These are phyloP conservation scores for Amazona ochrocephala DNA, from an alignment of 2,797 vertebrate species.

Conservation along the genomic window DNA sequence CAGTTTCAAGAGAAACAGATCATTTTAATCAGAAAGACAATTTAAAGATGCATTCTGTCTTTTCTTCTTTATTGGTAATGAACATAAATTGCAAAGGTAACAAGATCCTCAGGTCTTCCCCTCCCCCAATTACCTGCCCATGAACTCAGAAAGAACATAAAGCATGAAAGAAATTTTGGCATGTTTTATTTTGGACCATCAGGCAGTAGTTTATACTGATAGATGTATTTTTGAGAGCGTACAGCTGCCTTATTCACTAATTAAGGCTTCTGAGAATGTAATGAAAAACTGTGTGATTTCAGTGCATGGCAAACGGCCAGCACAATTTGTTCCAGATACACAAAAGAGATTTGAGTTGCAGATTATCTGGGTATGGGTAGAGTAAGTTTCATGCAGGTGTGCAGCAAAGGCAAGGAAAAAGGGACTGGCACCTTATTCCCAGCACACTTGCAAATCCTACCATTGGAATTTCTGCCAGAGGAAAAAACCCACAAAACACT, in stretches of 20 bases:
- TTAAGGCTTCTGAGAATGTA: slow-evolving; percentile 64
- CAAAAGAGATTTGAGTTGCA: slow-evolving; percentile 64
- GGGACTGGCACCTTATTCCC: not conserved
- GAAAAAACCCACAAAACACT: not conserved
- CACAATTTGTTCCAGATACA: slow-evolving; percentile 69
- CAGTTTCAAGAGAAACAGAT: not conserved
- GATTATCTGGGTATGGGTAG: slow-evolving; percentile 47
- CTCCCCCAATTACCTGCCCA: not conserved
- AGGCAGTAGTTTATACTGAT: slow-evolving; percentile 44
- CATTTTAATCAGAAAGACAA: not conserved
- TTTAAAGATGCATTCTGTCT: slow-evolving; percentile 2
- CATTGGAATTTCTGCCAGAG: not conserved
- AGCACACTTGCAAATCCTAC: not conserved
- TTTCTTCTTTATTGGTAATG: not conserved
- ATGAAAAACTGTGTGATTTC: slow-evolving; percentile 63
- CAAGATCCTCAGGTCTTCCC: not conserved
- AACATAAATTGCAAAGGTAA: not conserved
- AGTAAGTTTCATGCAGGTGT: slow-evolving; percentile 52
- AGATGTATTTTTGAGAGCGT: slow-evolving; percentile 69
- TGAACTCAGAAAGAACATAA: not conserved
- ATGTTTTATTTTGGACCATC: slow-evolving; percentile 51
- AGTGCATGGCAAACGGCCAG: slow-evolving; percentile 63
- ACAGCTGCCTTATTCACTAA: slow-evolving; percentile 73
- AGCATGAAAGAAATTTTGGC: not conserved
- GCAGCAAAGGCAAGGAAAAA: not conserved